Conservation (phyloP, 2,888 invertebrate genomes). For the Trichopria drosophilae region DNA sequence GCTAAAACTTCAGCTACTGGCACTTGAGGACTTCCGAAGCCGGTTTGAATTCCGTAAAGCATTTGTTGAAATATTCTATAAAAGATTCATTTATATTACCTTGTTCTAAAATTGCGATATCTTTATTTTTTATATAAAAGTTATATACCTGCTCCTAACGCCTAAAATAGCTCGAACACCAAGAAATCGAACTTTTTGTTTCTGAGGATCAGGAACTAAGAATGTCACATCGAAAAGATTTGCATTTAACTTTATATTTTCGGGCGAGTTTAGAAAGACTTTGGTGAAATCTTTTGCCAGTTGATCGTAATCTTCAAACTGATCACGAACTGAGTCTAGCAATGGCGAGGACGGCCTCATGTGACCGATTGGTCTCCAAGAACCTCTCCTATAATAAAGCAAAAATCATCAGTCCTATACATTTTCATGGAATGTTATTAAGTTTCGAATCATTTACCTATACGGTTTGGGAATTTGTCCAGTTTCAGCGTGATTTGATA, state of each 20-base stretch:
- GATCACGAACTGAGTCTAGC: slow-evolving; percentile 88
- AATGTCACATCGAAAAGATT: slow-evolving; percentile 89
- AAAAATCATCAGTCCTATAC: slow-evolving; percentile 2
- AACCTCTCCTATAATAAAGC: slow-evolving; percentile 64
- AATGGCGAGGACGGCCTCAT: slow-evolving; percentile 93
- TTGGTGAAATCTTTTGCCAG: slow-evolving; percentile 89
- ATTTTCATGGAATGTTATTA: not conserved
- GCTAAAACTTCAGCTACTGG: slow-evolving; percentile 87
- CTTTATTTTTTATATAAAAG: not conserved
- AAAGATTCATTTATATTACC: slow-evolving; percentile 2
- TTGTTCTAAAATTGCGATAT: not conserved
- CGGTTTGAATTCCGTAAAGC: slow-evolving; percentile 91
- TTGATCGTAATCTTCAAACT: slow-evolving; percentile 93
- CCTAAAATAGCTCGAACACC: slow-evolving; percentile 90
- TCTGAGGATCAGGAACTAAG: slow-evolving; percentile 82
- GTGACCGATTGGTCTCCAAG: slow-evolving; percentile 92
- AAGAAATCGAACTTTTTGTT: slow-evolving; percentile 87
- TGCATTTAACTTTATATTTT: slow-evolving; percentile 76
- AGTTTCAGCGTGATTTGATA: slow-evolving; percentile 92
- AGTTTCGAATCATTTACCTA: slow-evolving; percentile 55
- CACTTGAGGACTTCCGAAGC: slow-evolving; percentile 90
- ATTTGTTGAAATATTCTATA: slow-evolving; percentile 87
- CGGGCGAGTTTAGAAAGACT: slow-evolving; percentile 83
- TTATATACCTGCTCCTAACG: slow-evolving; percentile 77
- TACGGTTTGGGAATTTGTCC: slow-evolving; percentile 95